Base-by-base conservation (phyloP, 2,888 invertebrate species). In the Phaonia tiefii region DNA sequence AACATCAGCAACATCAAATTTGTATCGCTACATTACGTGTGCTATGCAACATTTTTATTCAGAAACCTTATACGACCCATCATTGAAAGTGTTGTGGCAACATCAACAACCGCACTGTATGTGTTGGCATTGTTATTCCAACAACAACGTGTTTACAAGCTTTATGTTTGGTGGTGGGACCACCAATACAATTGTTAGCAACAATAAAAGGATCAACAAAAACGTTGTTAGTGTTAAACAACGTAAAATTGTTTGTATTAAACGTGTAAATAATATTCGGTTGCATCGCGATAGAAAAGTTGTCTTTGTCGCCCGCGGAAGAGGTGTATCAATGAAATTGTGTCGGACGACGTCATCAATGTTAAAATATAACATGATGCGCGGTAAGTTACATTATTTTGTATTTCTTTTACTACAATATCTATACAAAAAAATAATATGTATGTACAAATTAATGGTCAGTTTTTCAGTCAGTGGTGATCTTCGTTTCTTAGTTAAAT, bases 331-430 rank as follows among this genome's bases (percentile, higher is more conserved):
- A 82, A 79, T 82, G 82, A 75, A 81, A 71, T 77, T 80, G 80
- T 80, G 15, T 54, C 31, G 44, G 51, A 37, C 76, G 60, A 77
- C 74, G 77, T 72, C 72, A 72, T 74, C 65, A 66, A 39, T 75
- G 81, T 79, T 66, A 49, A 85, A 84, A n/a, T n/a, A n/a, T 86
- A 83, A 78, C 84, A 87, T 83, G 85, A 88, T 88, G 89, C 73
- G 83, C 80, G 88, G 88, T 88, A 86, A 87, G 88, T 84, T 25
- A 0, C 22, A 63, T 11, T 46, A 22, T 66, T 66, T 2, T n/a
- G n/a, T 17, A 10, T 37, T 60, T 60, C 17, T 60, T 2, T 10
- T n/a, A n/a, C n/a, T n/a, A n/a, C n/a, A n/a, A n/a, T n/a, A n/a
- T n/a, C n/a, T n/a, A n/a, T n/a, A n/a, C n/a, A n/a, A n/a, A n/a